Evolutionary conservation across 2,888 invertebrate genomes (phyloP).

Genomic region (Smittia aterrima): DNA sequence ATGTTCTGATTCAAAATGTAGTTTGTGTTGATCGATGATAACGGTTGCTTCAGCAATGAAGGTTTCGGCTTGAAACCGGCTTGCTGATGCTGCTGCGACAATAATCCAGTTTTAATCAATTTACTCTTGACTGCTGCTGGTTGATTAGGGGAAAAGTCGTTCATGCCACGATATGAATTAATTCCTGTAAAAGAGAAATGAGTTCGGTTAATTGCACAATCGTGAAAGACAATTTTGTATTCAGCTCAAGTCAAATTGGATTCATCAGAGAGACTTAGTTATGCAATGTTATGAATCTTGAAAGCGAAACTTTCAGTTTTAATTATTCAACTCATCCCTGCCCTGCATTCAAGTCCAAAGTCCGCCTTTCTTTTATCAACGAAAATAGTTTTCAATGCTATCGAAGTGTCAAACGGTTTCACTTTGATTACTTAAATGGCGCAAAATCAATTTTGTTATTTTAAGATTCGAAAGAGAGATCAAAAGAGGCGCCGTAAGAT

Average conservation of each 20-base stretch:
- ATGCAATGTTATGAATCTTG: neutral
- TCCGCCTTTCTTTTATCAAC: neutral
- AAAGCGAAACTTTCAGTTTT: no score
- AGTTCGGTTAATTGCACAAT: neutral
- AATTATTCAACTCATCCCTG: neutral
- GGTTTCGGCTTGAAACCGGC: conserved; percentile 16
- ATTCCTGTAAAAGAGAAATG: conserved; percentile 48
- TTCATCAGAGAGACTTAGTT: neutral
- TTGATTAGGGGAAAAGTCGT: conserved; percentile 54
- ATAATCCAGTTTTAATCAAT: conserved; percentile 49
- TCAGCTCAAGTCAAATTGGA: no score
- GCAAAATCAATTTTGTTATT: neutral
- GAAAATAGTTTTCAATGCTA: conserved; percentile 7
- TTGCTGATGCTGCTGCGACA: conserved; percentile 43
- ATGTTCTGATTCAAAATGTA: conserved; percentile 45
- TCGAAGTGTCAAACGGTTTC: neutral
- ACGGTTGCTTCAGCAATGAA: conserved; percentile 42
- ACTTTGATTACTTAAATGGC: neutral
- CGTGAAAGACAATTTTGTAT: neutral
- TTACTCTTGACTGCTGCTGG: conserved; percentile 52
- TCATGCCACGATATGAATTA: conserved; percentile 55
- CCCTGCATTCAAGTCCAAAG: neutral
- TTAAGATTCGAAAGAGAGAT: no score
- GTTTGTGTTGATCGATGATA: conserved; percentile 48
- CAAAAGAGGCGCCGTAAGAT: no score